Evolutionary conservation across 2,797 vertebrate genomes (phyloP).

Genomic region (Diplodus puntazzo): DNA sequence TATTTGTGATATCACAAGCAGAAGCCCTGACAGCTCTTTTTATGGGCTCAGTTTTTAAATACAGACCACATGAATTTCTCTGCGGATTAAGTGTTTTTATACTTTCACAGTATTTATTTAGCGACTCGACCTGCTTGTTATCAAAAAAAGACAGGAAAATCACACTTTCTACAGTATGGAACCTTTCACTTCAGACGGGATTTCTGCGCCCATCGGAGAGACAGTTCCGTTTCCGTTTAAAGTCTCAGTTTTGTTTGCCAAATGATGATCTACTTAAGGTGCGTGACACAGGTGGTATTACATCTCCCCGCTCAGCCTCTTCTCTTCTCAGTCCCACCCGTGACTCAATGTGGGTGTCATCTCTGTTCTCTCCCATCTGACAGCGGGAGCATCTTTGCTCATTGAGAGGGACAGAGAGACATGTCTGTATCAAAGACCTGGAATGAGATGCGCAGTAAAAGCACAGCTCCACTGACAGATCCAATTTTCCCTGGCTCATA

Average conservation of each 20-base stretch:
- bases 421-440: constrained; percentile 83
- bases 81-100: no score
- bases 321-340: constrained; percentile 50
- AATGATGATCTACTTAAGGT: constrained; percentile 54
- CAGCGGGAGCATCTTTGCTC: constrained; percentile 70
- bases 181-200: constrained; percentile 34
- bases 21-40: no score
- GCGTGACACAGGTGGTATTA: constrained; percentile 60
- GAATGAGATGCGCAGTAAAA: constrained; percentile 75
- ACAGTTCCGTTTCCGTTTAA: constrained; percentile 40
- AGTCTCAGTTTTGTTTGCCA: constrained; percentile 48
- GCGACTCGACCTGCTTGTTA: no score
- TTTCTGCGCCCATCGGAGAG: constrained; percentile 16
- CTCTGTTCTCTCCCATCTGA: constrained; percentile 68
- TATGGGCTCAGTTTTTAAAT: no score
- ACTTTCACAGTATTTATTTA: no score
- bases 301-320: constrained; percentile 44
- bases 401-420: constrained; percentile 80
- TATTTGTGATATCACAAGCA: no score
- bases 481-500: constrained; percentile 87
- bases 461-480: constrained; percentile 83
- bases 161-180: no score
- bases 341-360: constrained; percentile 71
- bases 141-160: no score
- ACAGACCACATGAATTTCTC: no score